phyloP scores from a whole-genome alignment of 1,140 invertebrate species.

The Neuroterus valhalla region DNA sequence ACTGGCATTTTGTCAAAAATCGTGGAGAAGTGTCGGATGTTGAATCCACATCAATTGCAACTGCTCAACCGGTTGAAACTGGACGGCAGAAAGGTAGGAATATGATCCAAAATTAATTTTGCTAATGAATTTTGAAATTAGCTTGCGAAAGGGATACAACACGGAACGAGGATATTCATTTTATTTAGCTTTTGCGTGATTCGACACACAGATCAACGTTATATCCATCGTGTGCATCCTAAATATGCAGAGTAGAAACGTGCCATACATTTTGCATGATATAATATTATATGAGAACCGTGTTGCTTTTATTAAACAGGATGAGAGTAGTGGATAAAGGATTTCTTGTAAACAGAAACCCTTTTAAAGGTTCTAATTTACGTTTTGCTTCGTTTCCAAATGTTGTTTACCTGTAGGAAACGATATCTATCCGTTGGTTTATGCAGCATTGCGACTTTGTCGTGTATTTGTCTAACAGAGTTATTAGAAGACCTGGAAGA shows the following conservation, averaged over 20 bases:
- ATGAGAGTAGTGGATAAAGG: background rate
- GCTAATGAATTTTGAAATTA: background rate
- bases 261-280: slow-evolving; percentile 1
- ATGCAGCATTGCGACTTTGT: no score
- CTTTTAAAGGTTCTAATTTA: no score
- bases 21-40: slow-evolving; percentile 61
- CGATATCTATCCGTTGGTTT: no score
- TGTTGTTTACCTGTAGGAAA: no score
- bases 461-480: no score
- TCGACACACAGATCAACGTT: slow-evolving; percentile 1
- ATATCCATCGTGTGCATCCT: background rate
- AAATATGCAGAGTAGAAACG: slow-evolving; percentile 21
- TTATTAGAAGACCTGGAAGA: no score
- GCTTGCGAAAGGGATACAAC: background rate
- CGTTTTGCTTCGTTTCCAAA: no score
- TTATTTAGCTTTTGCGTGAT: slow-evolving; percentile 10
- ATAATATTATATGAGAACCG: slow-evolving; percentile 5
- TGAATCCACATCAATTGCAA: slow-evolving; percentile 41
- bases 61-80: slow-evolving; percentile 33
- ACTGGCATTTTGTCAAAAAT: slow-evolving; percentile 78
- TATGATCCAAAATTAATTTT: background rate
- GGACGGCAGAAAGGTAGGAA: slow-evolving; percentile 58
- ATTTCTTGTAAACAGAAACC: no score
- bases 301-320: background rate
- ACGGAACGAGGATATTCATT: background rate